These are phyloP conservation scores for Trochalopteron elliotii DNA, from an alignment of 2,113 vertebrate species.

Conservation along the genomic window DNA sequence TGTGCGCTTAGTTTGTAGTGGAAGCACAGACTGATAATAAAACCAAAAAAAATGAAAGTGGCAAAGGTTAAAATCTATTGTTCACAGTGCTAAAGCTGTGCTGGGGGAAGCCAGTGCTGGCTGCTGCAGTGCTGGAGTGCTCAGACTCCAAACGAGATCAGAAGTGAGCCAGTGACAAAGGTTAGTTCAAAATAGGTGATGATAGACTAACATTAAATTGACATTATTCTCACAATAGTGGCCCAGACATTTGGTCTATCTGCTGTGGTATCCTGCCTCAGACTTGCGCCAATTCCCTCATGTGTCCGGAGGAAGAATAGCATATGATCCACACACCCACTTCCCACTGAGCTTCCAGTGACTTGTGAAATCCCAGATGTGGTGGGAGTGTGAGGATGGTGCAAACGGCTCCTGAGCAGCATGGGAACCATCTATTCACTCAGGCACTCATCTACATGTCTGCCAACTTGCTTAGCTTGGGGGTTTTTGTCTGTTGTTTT, in stretches of 20 bases:
- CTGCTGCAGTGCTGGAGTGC: not conserved
- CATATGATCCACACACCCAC: conserved; percentile 49
- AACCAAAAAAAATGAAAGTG: conserved; percentile 74
- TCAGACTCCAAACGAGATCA: conserved; percentile 50
- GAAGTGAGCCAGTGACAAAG: conserved; percentile 45
- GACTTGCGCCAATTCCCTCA: conserved; percentile 35
- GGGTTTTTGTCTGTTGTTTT: not conserved
- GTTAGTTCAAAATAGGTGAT: conserved; percentile 43
- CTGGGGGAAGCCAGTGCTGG: conserved; percentile 3
- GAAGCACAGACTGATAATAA: conserved; percentile 72
- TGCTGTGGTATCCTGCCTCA: conserved; percentile 52
- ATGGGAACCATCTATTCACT: conserved; percentile 35
- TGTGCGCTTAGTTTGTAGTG: conserved; percentile 58
- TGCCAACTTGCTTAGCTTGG: conserved; percentile 10
- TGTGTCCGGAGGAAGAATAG: conserved; percentile 61
- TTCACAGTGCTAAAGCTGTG: conserved; percentile 54
- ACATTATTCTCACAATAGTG: conserved; percentile 63
- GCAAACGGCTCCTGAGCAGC: conserved; percentile 39
- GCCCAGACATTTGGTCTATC: conserved; percentile 60
- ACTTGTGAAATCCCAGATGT: conserved; percentile 59
- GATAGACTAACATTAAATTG: conserved; percentile 52
- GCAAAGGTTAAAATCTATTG: conserved; percentile 72
- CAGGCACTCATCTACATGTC: not conserved
- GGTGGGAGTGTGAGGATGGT: not conserved
- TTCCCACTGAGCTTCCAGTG: conserved; percentile 45